Base-by-base conservation (phyloP, 2,113 vertebrate genomes). In the Megalops atlanticus region DNA sequence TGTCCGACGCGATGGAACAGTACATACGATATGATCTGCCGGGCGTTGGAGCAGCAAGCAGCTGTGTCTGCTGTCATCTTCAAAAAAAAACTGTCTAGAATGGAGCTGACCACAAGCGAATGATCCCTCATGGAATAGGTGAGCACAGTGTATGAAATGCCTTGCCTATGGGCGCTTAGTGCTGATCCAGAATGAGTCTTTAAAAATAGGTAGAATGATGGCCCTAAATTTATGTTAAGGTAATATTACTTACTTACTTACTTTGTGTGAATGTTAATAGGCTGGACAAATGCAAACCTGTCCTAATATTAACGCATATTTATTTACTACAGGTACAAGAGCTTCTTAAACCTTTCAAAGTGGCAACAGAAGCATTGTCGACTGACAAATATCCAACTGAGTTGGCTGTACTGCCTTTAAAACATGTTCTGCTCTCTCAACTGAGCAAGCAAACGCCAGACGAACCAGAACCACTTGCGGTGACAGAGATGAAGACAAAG, bases 1-100 rank as follows among this genome's bases (percentile, higher is more conserved):
- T 80, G 70, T 74, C 69, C 70, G 4, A 80, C 69, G 31, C 79
- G 79, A 36, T 80, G 69, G 79, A 80, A 80, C 79, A 80, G 79
- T n/a, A 80, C 79, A 35, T 80, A 74, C 45, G 69, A 80, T 27
- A 80, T 73, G 69, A 80, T 80, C 43, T 80, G 69, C 79, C 79
- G 41, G 39, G 79, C 79, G 36, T 73, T 40, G 43, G 79, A 80
- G 43, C 79, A 80, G 45, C 79, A 80, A 74, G 70, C 79, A 35
- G 69, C 79, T 21, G 70, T 52, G 45, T 33, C 68, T 38, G n/a
- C n/a, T n/a, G 79, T 80, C 68, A 80, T 80, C 43, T 73, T 80
- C 36, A 41, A 80, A 35, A 80, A n/a, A 74, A 74, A 80, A 54
- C 79, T 80, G 27, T 74, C 2, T 31, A 36, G 38, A 39, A 36